Evolutionary conservation across 2,797 vertebrate genomes (phyloP).

Genomic region (Varecia variegata): DNA sequence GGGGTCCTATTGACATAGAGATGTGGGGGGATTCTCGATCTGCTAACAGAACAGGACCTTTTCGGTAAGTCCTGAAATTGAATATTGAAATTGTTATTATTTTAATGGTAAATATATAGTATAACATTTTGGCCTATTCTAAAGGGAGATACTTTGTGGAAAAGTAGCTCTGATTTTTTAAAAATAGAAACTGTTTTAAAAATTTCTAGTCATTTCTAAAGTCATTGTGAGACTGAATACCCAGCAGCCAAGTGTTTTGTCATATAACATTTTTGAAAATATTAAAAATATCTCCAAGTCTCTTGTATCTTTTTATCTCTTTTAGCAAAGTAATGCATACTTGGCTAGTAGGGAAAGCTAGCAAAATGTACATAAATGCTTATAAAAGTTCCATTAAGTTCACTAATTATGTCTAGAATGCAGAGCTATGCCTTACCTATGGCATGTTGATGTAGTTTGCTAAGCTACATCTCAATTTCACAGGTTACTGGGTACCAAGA

Average conservation of each 20-base stretch:
- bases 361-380: neutral
- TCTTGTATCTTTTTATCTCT: neutral
- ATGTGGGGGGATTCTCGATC: constrained; percentile 88
- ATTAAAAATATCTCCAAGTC: neutral
- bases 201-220: constrained; percentile 29
- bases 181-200: neutral
- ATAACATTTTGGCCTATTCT: neutral
- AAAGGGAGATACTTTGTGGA: constrained; percentile 15
- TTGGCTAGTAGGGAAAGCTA: constrained; percentile 35
- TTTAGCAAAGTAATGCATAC: neutral
- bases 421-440: neutral
- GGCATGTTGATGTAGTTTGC: neutral
- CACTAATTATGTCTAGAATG: neutral
- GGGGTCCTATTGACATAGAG: constrained; percentile 59
- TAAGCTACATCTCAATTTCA: neutral
- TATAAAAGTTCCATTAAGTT: constrained; percentile 32
- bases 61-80: constrained; percentile 81
- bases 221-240: neutral
- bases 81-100: constrained; percentile 15
- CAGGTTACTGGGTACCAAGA: neutral
- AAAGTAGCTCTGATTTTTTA: constrained; percentile 17
- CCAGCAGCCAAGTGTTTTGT: constrained; percentile 1
- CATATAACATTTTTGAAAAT: neutral
- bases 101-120: neutral
- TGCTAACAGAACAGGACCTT: constrained; percentile 85